A percentile compares a stretch with the other conserved stretches of the same genome.
phyloP scores from a whole-genome alignment of 2,888 invertebrate genomes.

The Protophormia terraenovae region DNA sequence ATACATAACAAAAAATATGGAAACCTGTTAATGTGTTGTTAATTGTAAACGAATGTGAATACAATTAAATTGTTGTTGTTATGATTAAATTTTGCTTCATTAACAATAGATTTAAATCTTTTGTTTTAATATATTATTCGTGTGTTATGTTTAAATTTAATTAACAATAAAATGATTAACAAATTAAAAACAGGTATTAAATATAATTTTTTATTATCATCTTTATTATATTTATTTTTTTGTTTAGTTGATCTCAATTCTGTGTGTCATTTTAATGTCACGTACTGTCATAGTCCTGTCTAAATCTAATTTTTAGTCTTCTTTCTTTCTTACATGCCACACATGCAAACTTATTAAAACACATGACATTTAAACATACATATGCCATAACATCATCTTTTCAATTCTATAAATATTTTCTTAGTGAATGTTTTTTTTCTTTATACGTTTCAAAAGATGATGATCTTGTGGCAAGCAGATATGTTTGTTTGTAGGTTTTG shows the following conservation, averaged over 20 bases:
- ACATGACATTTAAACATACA: not conserved
- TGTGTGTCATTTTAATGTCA: constrained; percentile 55
- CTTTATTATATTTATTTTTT: not conserved
- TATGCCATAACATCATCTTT: not conserved
- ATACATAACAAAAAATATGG: not conserved
- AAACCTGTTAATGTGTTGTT: constrained; percentile 45
- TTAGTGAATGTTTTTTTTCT: too few species aligned
- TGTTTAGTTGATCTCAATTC: constrained; percentile 37
- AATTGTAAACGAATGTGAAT: constrained; percentile 21
- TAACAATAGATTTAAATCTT: constrained; percentile 7
- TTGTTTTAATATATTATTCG: not conserved
- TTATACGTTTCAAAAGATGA: too few species aligned
- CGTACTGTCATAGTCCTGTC: constrained; percentile 48
- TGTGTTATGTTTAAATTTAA: not conserved
- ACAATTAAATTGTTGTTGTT: not conserved
- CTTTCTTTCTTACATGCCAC: not conserved
- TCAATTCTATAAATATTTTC: not conserved
- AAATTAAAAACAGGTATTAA: not conserved
- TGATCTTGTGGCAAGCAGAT: not conserved
- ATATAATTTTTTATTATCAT: not conserved
- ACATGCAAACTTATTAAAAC: constrained; percentile 1
- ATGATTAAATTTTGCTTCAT: not conserved
- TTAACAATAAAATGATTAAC: not conserved
- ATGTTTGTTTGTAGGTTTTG: not conserved
- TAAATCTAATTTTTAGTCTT: not conserved